A percentile compares a stretch with the other conserved stretches of the same genome.
Conservation (phyloP, 2,888 invertebrate genomes). For the Eupithecia dodoneata region DNA sequence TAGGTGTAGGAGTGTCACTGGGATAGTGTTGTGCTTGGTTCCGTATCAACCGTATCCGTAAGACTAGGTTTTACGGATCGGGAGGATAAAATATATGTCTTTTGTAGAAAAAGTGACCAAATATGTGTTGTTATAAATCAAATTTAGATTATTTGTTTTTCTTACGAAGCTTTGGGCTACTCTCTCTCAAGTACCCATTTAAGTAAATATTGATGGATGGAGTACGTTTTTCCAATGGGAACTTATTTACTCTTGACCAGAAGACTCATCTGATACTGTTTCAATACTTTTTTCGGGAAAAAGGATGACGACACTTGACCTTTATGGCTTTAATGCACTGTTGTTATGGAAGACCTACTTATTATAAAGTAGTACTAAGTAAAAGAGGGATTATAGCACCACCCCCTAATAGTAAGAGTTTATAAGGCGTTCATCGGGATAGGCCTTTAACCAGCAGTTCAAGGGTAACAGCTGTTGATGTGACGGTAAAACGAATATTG, state of each 20-base stretch:
- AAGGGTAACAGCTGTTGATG: neutral
- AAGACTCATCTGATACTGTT: too few relatives aligned
- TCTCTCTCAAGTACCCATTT: neutral
- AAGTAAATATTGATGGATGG: neutral
- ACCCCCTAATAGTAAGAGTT: neutral
- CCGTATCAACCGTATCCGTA: slow-evolving; percentile 3
- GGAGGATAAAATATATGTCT: neutral
- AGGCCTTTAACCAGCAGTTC: neutral
- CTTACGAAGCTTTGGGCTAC: neutral
- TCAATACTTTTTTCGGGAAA: too few relatives aligned
- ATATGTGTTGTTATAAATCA: neutral
- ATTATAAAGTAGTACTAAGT: too few relatives aligned
- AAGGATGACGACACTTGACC: too few relatives aligned
- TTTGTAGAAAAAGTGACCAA: neutral
- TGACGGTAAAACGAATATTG: neutral
- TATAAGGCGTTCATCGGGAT: neutral
- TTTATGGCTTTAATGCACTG: too few relatives aligned
- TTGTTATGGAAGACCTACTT: too few relatives aligned
- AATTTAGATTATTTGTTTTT: neutral
- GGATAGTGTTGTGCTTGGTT: slow-evolving; percentile 31
- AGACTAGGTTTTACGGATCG: neutral
- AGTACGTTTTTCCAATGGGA: neutral
- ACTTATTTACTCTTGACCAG: too few relatives aligned
- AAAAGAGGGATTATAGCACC: neutral
- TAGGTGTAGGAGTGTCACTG: slow-evolving; percentile 79